Evolutionary conservation across 92 coral and sea anemone genomes (phyloP).

Genomic region (Montipora capitata): DNA sequence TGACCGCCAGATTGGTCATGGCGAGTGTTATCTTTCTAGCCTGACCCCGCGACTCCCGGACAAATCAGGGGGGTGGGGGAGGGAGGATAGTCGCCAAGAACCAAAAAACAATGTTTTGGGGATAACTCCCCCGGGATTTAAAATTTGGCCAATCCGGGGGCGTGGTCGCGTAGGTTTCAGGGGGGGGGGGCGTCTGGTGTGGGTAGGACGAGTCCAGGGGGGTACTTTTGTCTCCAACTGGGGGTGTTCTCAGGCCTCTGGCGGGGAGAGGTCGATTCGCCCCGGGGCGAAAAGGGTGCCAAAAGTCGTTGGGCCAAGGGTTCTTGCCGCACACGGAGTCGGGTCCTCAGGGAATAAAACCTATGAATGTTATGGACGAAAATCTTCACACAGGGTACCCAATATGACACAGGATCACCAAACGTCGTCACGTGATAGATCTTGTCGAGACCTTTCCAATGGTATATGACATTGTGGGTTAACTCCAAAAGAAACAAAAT

Average conservation of each 20-base stretch:
- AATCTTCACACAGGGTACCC: not conserved
- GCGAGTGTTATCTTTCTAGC: too few relatives aligned
- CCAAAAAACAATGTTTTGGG: not conserved
- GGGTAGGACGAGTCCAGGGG: not conserved
- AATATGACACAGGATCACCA: not conserved
- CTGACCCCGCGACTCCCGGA: too few relatives aligned
- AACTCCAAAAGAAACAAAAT: not conserved
- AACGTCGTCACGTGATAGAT: not conserved
- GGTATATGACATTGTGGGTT: not conserved
- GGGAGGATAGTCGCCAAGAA: not conserved
- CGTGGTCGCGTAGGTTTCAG: not conserved
- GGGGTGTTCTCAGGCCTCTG: not conserved
- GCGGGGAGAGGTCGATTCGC: not conserved
- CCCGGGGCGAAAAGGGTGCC: not conserved
- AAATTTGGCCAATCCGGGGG: not conserved
- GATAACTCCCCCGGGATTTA: not conserved
- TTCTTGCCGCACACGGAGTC: not conserved
- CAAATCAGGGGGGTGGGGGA: not conserved
- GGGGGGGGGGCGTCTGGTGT: not conserved
- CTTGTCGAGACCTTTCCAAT: not conserved
- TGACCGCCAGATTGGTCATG: too few relatives aligned
- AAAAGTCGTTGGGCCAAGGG: not conserved
- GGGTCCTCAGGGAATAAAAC: not conserved
- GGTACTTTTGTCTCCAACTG: not conserved
- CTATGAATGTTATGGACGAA: not conserved